Base-by-base conservation (phyloP, 2,888 invertebrate genomes). In the Alloplasta piceator region DNA sequence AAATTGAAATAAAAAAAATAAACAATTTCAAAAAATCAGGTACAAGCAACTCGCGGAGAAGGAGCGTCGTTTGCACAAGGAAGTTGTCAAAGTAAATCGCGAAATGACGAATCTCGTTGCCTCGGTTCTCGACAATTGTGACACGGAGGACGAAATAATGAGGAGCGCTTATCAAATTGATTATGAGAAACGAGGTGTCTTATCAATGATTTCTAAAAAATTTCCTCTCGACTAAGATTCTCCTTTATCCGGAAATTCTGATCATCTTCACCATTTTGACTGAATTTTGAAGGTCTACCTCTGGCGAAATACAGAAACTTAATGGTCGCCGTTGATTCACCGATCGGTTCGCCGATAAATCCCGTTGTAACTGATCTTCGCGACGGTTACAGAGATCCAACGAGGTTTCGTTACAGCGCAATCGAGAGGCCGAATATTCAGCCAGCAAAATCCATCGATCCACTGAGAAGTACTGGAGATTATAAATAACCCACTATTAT, bases 371-470 rank as follows among this genome's bases (percentile, higher is more conserved):
- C 94, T 0, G 94, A 94, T n/a, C 89, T 94, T 41, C 93, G 94
- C 7, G 90, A 93, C 2, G 95, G 94, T 48, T 95, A 95, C 88
- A 94, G 94, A 76, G 95, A 95, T 86, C 95, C 95, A 0, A 94
- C 94, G 0, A 93, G 93, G 85, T 95, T 95, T 90, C 91, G 93
- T 82, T 93, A 93, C 52, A 93, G 94, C 0, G 94, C 94, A 0
- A 92, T 93, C 0, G 93, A 93, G 5, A 92, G 94, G 52, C 94
- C 95, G 0, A 93, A 93, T 0, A 94, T 95, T 36, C 92, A 94
- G 82, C 94, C 95, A 0, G 93, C 94, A 0, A 85, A 85, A 75
- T 72, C 78, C 7, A 82, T 89, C 46, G 76, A 84, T 66, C 48
- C 83, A 0, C 71, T 70, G 6, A 82, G 84, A 84, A 86, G 90